Percentiles rank a stretch among this genome's conserved stretches.
Evolutionary conservation across 2,888 invertebrate species (phyloP).

Genomic region (Andrena minutula): DNA sequence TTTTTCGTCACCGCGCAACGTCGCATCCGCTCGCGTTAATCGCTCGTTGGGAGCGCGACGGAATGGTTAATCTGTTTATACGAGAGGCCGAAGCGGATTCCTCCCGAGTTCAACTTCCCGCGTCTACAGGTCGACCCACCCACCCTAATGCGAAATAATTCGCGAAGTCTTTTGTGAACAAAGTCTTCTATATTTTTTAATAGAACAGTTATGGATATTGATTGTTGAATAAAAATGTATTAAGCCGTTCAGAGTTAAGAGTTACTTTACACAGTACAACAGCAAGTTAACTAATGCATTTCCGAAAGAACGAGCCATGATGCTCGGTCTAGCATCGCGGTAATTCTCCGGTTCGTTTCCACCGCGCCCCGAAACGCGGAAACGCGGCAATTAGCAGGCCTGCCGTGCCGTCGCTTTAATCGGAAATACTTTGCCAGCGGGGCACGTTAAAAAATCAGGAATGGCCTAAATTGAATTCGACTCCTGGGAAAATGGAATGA

Average conservation of each 20-base stretch:
- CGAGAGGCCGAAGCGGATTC: not conserved
- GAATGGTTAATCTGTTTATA: not conserved
- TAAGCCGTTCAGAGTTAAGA: too few species aligned
- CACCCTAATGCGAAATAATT: too few species aligned
- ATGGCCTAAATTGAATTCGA: not conserved
- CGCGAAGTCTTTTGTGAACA: too few species aligned
- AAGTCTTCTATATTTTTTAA: too few species aligned
- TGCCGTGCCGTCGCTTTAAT: conserved; percentile 19
- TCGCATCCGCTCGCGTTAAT: not conserved
- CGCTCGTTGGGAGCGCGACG: not conserved
- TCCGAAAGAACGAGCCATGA: not conserved
- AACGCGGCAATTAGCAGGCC: conserved; percentile 21
- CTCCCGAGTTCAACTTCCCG: not conserved
- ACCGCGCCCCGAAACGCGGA: not conserved
- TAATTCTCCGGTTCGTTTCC: not conserved
- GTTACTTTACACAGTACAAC: not conserved
- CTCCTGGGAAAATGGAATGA: not conserved
- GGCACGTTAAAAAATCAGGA: conserved; percentile 23
- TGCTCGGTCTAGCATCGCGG: too few species aligned
- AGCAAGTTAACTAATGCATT: not conserved
- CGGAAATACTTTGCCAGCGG: not conserved
- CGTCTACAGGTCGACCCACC: too few species aligned
- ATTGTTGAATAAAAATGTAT: too few species aligned
- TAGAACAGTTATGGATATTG: too few species aligned
- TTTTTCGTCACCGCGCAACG: not conserved